Percentiles rank a stretch among this genome's conserved stretches.
Evolutionary conservation across 2,888 invertebrate genomes (phyloP).

Genomic region (Ethmia dodecea): DNA sequence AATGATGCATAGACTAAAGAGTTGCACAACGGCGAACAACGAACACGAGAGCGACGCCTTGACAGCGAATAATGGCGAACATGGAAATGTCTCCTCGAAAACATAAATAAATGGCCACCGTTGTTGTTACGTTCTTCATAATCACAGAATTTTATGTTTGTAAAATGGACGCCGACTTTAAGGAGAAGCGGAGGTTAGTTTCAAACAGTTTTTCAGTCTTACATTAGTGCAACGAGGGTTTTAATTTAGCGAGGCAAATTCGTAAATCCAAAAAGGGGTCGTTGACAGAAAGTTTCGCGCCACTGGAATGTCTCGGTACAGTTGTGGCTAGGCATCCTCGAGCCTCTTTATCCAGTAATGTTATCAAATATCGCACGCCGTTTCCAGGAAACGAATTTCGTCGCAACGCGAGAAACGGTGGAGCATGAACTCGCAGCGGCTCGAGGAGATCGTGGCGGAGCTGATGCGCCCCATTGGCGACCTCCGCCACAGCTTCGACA

Average conservation of each 20-base stretch:
- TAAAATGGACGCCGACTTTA: constrained; percentile 69
- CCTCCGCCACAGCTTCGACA: constrained; percentile 60
- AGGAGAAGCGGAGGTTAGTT: constrained; percentile 47
- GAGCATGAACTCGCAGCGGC: constrained; percentile 65
- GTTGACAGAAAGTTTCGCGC: constrained; percentile 69
- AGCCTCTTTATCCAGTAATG: constrained; percentile 53
- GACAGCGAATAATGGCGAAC: constrained; percentile 38
- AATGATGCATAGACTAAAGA: constrained; percentile 23
- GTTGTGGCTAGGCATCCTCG: constrained; percentile 35
- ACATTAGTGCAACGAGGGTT: constrained; percentile 2
- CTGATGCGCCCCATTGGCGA: constrained; percentile 65
- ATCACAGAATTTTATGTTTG: constrained; percentile 54
- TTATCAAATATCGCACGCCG: constrained; percentile 48
- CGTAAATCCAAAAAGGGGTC: constrained; percentile 43
- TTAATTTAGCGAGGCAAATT: constrained; percentile 24
- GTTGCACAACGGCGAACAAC: constrained; percentile 34
- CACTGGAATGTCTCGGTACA: constrained; percentile 32
- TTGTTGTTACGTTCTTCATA: constrained; percentile 68
- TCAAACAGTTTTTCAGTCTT: constrained; percentile 6
- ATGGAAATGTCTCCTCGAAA: constrained; percentile 57
- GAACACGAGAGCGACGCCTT: constrained; percentile 29
- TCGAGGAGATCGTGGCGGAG: constrained; percentile 65
- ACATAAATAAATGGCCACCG: constrained; percentile 76
- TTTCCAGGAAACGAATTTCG: constrained; percentile 52
- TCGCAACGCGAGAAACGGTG: constrained; percentile 55